Evolutionary conservation across 2,888 invertebrate species (phyloP).

Genomic region (Macrosoma leucophasiata): DNA sequence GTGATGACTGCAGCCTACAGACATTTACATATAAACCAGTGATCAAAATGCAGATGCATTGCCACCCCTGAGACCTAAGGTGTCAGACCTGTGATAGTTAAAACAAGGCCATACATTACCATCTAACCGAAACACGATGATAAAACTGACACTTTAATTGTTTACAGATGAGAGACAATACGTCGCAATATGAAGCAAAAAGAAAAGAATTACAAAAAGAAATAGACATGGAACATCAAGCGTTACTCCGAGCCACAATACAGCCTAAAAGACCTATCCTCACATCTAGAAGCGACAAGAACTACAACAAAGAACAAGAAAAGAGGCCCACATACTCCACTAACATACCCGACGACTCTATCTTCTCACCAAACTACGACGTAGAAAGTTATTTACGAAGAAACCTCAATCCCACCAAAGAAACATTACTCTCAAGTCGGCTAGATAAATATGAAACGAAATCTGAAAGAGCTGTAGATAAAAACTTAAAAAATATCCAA

Average conservation of each 20-base stretch:
- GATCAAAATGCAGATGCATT: too few relatives aligned
- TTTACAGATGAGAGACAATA: conserved; percentile 69
- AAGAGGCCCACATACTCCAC: conserved; percentile 49
- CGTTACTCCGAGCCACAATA: conserved; percentile 31
- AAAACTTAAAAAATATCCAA: neutral
- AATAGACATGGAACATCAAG: conserved; percentile 52
- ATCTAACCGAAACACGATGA: too few relatives aligned
- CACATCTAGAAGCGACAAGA: conserved; percentile 41
- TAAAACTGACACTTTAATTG: conserved; percentile 5
- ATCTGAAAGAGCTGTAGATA: conserved; percentile 5
- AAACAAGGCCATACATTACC: too few relatives aligned
- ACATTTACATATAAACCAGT: too few relatives aligned
- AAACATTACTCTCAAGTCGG: conserved; percentile 26
- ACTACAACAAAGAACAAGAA: conserved; percentile 27
- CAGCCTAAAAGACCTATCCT: conserved; percentile 12
- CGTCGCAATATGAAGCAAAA: conserved; percentile 62
- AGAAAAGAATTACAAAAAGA: conserved; percentile 66
- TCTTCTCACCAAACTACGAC: conserved; percentile 58
- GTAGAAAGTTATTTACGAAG: conserved; percentile 57
- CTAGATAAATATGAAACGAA: conserved; percentile 4
- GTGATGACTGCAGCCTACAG: too few relatives aligned
- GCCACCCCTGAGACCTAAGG: too few relatives aligned
- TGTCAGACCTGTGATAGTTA: too few relatives aligned
- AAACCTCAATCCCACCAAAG: conserved; percentile 52
- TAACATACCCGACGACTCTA: conserved; percentile 63